Evolutionary conservation across 2,888 invertebrate species (phyloP), one percentile per base, ranked within the genome.

Genomic region (Sesia bembeciformis): DNA sequence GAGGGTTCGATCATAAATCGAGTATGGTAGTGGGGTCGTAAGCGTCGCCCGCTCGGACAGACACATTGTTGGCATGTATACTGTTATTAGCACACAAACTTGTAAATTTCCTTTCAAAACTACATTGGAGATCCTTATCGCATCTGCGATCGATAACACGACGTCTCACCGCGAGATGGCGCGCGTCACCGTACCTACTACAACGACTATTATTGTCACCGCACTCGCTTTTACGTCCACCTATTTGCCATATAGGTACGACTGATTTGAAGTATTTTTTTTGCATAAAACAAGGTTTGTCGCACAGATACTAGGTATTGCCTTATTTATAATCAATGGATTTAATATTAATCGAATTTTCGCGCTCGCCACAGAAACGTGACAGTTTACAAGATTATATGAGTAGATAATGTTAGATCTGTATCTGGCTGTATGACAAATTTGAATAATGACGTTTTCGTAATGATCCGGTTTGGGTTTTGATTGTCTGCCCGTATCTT

Each of bases 1-100:
- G 72, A 77, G 76, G 79, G 78, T 73, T 71, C 74, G 74, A 70
- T 74, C 78, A 76, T 88, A 85, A 85, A 87, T 85, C 73, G 75
- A 39, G 72, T 58, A 64, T 67, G 73, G 73, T 76, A 80, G 76
- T 79, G 73, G 77, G 79, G 78, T 80, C 78, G 80, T 85, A 80
- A 84, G 78, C 70, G 76, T 75, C 72, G 74, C 61, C 66, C 65
- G 63, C 66, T 68, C 70, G 72, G 68, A 68, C 70, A 68, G 72
- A 76, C 78, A 68, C 72, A 73, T 70, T 66, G 59, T 62, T 80
- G 82, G 74, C 82, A 79, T 84, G 72, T 84, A 81, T 84, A 84
- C 71, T 78, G 73, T 82, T 84, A 84, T 83, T 81, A 81, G 74
- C 72, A 60, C 63, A 63, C 72, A 64, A 70, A 76, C 78, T 81